phyloP scores from a whole-genome alignment of 1,140 invertebrate species.

The Venturia canescens region DNA sequence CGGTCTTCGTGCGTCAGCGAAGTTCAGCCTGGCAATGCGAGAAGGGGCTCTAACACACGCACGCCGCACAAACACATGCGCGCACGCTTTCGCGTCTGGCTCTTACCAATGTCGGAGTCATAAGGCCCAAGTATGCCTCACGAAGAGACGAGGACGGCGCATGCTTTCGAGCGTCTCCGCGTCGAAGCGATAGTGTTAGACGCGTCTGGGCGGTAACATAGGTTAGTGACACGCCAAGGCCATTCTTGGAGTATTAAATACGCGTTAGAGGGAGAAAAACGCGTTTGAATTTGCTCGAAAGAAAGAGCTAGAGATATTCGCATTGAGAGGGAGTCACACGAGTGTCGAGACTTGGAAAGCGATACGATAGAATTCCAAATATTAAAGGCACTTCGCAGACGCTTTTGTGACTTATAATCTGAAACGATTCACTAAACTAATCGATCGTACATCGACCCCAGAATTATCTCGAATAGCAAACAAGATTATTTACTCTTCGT shows the following conservation, averaged over 20 bases:
- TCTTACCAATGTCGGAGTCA: not conserved
- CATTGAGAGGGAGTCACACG: constrained; percentile 2
- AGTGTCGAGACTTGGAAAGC: constrained; percentile 6
- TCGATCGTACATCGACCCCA: not conserved
- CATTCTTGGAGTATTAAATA: constrained; percentile 33
- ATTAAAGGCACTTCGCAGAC: constrained; percentile 13
- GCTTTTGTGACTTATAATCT: not conserved
- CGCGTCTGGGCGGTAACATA: constrained; percentile 64
- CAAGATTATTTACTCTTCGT: not conserved
- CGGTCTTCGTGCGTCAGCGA: constrained; percentile 44
- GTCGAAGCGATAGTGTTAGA: constrained; percentile 57
- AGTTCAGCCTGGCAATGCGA: constrained; percentile 15
- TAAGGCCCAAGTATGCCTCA: constrained; percentile 10
- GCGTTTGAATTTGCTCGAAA: not conserved
- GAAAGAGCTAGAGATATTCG: not conserved
- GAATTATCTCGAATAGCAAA: not conserved
- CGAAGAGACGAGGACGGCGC: not conserved
- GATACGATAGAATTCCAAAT: constrained; percentile 25
- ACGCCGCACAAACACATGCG: not conserved
- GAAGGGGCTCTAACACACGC: not conserved
- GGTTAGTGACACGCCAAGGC: constrained; percentile 66
- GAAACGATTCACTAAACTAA: not conserved
- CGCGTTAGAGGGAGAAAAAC: constrained; percentile 9
- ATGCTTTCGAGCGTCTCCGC: constrained; percentile 7
- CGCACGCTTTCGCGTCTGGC: not conserved